A percentile compares a stretch with the other conserved stretches of the same genome.
phyloP scores from a whole-genome alignment of 2,797 vertebrate species.

The Xiphorhynchus erythropygius region DNA sequence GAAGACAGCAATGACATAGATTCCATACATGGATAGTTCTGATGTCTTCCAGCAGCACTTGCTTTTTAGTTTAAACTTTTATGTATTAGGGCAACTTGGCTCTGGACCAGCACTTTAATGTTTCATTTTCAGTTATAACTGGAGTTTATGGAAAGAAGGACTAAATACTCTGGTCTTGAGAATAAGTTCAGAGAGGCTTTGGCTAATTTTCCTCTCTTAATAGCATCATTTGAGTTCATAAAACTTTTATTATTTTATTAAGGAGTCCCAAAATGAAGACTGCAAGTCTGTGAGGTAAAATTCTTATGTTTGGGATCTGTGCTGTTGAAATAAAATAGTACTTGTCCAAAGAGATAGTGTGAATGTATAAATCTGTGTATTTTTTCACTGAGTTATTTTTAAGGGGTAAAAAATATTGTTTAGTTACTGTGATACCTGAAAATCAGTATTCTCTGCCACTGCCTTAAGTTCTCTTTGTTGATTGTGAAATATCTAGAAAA shows the following conservation, averaged over 20 bases:
- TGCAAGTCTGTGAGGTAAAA: neutral
- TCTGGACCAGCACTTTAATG: constrained; percentile 22
- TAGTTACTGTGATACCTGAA: neutral
- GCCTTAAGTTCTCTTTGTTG: neutral
- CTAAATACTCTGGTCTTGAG: neutral
- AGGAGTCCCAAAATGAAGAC: constrained; percentile 13
- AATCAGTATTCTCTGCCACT: neutral
- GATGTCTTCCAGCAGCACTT: constrained; percentile 6
- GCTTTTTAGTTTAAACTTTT: constrained; percentile 1
- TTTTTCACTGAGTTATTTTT: neutral
- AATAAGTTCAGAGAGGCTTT: constrained; percentile 16
- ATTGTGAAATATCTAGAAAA: neutral
- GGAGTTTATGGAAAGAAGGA: constrained; percentile 27
- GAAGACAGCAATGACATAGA: neutral
- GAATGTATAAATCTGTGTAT: neutral
- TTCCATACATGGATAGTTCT: neutral
- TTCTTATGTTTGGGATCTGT: neutral
- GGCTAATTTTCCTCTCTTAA: constrained; percentile 44
- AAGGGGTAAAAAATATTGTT: neutral
- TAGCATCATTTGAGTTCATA: constrained; percentile 25
- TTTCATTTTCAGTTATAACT: constrained; percentile 21
- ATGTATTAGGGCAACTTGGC: neutral
- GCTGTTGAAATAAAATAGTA: neutral
- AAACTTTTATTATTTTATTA: constrained; percentile 40
- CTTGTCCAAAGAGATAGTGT: neutral